A percentile compares a stretch with the other conserved stretches of the same genome.
Evolutionary conservation across 2,113 vertebrate genomes (phyloP).

Genomic region (Hoplias malabaricus): DNA sequence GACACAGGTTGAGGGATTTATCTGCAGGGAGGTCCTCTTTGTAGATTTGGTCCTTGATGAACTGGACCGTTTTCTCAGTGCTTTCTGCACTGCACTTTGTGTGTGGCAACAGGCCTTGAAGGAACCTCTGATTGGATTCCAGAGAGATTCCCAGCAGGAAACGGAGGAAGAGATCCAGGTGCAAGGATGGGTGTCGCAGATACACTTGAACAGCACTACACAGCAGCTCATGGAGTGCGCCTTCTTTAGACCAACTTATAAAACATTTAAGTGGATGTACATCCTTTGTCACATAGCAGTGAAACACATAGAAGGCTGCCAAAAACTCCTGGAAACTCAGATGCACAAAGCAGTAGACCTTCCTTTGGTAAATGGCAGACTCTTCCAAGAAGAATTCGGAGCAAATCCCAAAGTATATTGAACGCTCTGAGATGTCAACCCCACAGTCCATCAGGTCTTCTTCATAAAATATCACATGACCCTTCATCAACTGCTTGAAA

Average conservation of each 20-base stretch:
- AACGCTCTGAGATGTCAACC: neutral
- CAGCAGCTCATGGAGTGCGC: constrained; percentile 1
- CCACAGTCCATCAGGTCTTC: constrained; percentile 5
- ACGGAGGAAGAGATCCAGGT: constrained; percentile 37
- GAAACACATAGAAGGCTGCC: constrained; percentile 7
- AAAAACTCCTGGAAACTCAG: constrained; percentile 17
- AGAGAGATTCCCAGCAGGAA: constrained; percentile 44
- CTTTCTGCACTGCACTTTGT: constrained; percentile 20
- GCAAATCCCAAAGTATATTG: neutral
- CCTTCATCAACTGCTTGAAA: constrained; percentile 6
- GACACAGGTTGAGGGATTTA: constrained; percentile 52
- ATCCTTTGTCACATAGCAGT: constrained; percentile 10
- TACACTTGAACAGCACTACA: neutral
- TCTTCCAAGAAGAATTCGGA: neutral
- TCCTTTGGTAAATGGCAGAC: neutral
- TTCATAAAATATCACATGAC: neutral
- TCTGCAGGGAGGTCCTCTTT: constrained; percentile 48
- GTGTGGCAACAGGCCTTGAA: constrained; percentile 7
- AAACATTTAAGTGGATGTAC: neutral
- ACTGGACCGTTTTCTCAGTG: constrained; percentile 38
- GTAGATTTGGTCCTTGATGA: constrained; percentile 46
- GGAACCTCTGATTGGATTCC: constrained; percentile 28
- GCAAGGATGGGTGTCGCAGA: constrained; percentile 14
- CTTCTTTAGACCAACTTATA: neutral
- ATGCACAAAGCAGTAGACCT: constrained; percentile 17